Evolutionary conservation across 1,140 invertebrate genomes (phyloP).

Genomic region (Antheraea mylitta): DNA sequence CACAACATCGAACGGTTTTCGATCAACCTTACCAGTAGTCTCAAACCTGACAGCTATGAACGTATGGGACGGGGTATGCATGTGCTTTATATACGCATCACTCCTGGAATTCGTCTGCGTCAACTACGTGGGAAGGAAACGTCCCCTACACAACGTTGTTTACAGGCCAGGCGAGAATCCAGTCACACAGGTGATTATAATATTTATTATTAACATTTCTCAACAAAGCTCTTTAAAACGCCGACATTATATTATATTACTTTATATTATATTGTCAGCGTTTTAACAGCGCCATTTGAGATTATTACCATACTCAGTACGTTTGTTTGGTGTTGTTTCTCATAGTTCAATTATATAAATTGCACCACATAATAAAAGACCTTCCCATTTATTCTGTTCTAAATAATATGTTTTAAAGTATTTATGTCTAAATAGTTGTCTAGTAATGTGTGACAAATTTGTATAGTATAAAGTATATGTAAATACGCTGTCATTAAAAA

Average conservation of each 20-base stretch:
- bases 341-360: slow-evolving; percentile 1
- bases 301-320: neutral
- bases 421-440: neutral
- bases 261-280: neutral
- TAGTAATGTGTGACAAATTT: neutral
- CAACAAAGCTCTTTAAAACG: neutral
- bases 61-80: slow-evolving; percentile 96
- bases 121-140: slow-evolving; percentile 95
- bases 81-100: slow-evolving; percentile 97
- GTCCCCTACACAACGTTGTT: slow-evolving; percentile 92
- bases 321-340: slow-evolving; percentile 31
- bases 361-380: neutral
- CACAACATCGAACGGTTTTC: slow-evolving; percentile 94
- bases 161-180: slow-evolving; percentile 94
- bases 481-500: neutral
- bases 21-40: slow-evolving; percentile 93
- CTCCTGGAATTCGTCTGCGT: slow-evolving; percentile 96
- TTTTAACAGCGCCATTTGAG: too few species aligned
- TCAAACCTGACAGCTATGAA: slow-evolving; percentile 97
- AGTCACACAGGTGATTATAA: slow-evolving; percentile 88
- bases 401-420: too few species aligned
- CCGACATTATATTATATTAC: neutral
- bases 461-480: neutral
- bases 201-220: neutral
- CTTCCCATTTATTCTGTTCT: neutral